These are phyloP conservation scores for Sarcophaga variegata DNA, from an alignment of 2,888 invertebrate species.

Conservation along the genomic window DNA sequence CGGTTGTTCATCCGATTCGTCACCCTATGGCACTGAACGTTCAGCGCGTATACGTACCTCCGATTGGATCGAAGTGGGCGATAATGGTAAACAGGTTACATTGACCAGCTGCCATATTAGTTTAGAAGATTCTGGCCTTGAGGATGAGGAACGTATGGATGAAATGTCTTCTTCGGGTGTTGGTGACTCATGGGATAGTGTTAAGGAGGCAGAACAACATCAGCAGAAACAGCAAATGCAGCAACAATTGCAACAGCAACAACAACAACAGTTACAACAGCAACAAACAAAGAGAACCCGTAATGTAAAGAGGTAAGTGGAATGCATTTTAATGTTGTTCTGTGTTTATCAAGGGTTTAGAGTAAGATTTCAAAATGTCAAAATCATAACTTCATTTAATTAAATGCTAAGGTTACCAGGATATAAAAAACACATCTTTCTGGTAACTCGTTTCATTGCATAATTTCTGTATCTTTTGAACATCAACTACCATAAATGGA, in stretches of 20 bases:
- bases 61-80: conserved; percentile 84
- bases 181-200: conserved; percentile 82
- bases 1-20: conserved; percentile 81
- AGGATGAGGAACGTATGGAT: conserved; percentile 82
- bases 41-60: conserved; percentile 81
- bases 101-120: conserved; percentile 84
- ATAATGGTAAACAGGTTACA: conserved; percentile 83
- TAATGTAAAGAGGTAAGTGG: conserved; percentile 78
- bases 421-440: too few relatives aligned
- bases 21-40: conserved; percentile 81
- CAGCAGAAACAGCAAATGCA: conserved; percentile 62
- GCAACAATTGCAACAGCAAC: conserved; percentile 67
- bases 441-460: too few relatives aligned
- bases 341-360: too few relatives aligned
- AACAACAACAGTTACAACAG: not conserved
- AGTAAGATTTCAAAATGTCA: too few relatives aligned
- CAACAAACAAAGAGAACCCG: conserved; percentile 75
- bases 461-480: too few relatives aligned
- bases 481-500: too few relatives aligned
- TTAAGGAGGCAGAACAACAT: conserved; percentile 80
- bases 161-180: conserved; percentile 81
- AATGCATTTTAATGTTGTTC: not conserved
- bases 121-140: conserved; percentile 83
- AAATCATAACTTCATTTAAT: too few relatives aligned
- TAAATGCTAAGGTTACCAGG: too few relatives aligned